Base-by-base conservation (phyloP, 2,888 invertebrate species). In the Oeneis ivallda region DNA sequence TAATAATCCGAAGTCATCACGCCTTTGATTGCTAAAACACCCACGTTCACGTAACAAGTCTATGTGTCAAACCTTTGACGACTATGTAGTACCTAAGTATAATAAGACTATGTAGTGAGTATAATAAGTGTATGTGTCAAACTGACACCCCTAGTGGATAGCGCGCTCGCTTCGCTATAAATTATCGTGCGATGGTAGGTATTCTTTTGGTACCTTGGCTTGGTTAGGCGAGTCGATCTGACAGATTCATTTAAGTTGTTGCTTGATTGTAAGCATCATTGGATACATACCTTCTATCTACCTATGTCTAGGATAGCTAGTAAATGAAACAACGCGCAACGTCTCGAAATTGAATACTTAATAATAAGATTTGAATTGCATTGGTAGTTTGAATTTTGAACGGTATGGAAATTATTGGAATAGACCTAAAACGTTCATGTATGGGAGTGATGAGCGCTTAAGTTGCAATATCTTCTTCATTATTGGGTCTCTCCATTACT, bases 101-200 rank as follows among this genome's bases (percentile, higher is more conserved):
- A n/a, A n/a, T n/a, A n/a, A n/a, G n/a, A n/a, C n/a, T n/a, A n/a
- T n/a, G n/a, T n/a, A n/a, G n/a, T n/a, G n/a, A n/a, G n/a, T n/a
- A n/a, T n/a, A n/a, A n/a, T n/a, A n/a, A n/a, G n/a, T n/a, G n/a
- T n/a, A 41, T 8, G 11, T 8, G 11, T 2, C 8, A 41, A 17
- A 10, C n/a, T 41, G 61, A 4, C 32, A 53, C 13, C 62, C 62
- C 62, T 62, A 45, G 13, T 26, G 11, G 70, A 87, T 84, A 87
- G 87, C 84, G 83, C 76, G 80, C 79, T 78, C 76, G 79, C 83
- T 85, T 82, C 76, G 84, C 85, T 85, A 89, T 90, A 90, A 91
- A 89, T 91, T 89, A 91, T 86, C 82, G 84, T 83, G 86, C 88
- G 89, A 89, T 87, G 84, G 87, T 86, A 80, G 82, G 83, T 83